Evolutionary conservation across 2,797 vertebrate species (phyloP).

Genomic region (Ispidina picta): DNA sequence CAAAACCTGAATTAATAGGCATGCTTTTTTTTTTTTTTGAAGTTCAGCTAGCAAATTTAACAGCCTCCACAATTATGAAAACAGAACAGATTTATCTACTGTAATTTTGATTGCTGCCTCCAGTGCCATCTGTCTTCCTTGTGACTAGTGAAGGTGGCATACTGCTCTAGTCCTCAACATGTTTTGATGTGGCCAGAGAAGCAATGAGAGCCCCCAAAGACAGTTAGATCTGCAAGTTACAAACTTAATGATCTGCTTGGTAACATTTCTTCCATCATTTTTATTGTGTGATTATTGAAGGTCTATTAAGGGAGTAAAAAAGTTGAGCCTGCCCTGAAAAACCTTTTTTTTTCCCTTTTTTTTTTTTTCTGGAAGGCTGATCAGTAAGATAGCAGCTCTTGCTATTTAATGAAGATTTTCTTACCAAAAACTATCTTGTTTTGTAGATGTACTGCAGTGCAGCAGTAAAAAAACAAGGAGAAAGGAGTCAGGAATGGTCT

Average conservation of each 20-base stretch:
- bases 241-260: background rate
- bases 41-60: background rate
- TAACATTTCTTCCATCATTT: background rate
- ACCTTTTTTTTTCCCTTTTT: background rate
- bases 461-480: background rate
- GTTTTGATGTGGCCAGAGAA: background rate
- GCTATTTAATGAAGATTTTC: background rate
- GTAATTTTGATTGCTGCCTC: background rate
- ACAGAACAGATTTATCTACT: background rate
- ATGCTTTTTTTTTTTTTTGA: background rate
- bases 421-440: background rate
- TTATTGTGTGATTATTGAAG: background rate
- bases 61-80: background rate
- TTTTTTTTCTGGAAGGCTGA: background rate
- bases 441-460: background rate
- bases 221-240: accelerated
- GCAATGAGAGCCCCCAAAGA: background rate
- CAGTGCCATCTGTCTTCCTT: conserved; percentile 1
- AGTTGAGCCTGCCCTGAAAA: background rate
- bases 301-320: background rate
- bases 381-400: background rate
- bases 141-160: background rate
- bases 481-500: background rate
- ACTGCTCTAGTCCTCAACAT: background rate
- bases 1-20: background rate